Evolutionary conservation across 2,888 invertebrate species (phyloP).

Genomic region (Drosophila buzzatii): DNA sequence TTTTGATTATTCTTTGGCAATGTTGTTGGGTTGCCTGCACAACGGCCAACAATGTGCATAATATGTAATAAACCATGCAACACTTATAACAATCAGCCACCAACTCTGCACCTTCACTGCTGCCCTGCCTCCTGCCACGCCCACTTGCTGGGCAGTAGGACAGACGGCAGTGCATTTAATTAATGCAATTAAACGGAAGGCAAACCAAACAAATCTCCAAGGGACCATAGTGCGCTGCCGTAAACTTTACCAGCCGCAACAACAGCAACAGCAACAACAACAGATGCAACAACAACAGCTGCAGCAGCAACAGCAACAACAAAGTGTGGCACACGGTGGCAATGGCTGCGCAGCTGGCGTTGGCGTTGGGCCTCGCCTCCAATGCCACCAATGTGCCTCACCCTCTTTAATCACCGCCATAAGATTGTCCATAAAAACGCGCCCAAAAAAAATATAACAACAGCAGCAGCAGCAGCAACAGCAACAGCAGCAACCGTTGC

Average conservation of each 20-base stretch:
- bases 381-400: constrained; percentile 52
- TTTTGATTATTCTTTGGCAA: constrained; percentile 1
- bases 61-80: constrained; percentile 35
- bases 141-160: constrained; percentile 26
- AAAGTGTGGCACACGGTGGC: constrained; percentile 61
- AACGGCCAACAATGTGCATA: constrained; percentile 41
- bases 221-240: constrained; percentile 37
- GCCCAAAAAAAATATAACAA: constrained; percentile 52
- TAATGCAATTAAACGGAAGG: constrained; percentile 72
- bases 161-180: constrained; percentile 60
- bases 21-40: constrained; percentile 5
- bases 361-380: constrained; percentile 59
- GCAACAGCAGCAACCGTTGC: constrained; percentile 45
- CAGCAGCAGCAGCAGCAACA: constrained; percentile 34
- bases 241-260: constrained; percentile 31
- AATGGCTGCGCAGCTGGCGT: constrained; percentile 62
- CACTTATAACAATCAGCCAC: constrained; percentile 8
- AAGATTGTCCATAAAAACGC: constrained; percentile 78
- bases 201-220: constrained; percentile 61
- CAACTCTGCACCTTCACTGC: too few species aligned
- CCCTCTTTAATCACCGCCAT: constrained; percentile 79
- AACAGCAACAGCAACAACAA: constrained; percentile 8
- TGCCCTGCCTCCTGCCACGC: constrained; percentile 19
- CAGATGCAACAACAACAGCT: background rate
- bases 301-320: constrained; percentile 37